Conservation (phyloP, 2,888 invertebrate species). For the Mythimna impura region DNA sequence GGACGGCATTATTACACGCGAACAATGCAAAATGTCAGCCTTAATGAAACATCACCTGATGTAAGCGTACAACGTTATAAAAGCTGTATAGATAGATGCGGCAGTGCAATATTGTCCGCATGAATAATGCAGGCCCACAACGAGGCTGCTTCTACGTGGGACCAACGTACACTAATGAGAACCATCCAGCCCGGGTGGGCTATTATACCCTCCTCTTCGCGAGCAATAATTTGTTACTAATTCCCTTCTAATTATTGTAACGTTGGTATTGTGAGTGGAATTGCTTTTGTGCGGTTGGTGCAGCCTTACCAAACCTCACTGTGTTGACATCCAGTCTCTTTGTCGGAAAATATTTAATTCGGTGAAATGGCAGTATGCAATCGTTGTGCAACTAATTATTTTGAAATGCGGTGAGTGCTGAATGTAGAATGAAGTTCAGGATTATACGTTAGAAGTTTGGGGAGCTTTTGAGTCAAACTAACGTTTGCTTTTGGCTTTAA, state of each 20-base stretch:
- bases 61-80: constrained; percentile 70
- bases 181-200: constrained; percentile 80
- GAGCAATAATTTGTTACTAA: constrained; percentile 88
- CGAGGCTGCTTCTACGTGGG: constrained; percentile 78
- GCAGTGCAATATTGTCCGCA: constrained; percentile 87
- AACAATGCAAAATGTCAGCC: constrained; percentile 71
- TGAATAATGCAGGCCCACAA: constrained; percentile 88
- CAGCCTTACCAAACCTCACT: constrained; percentile 56
- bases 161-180: constrained; percentile 86
- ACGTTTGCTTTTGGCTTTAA: constrained; percentile 4
- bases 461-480: constrained; percentile 8
- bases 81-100: constrained; percentile 76
- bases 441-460: constrained; percentile 13
- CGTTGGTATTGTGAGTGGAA: constrained; percentile 70
- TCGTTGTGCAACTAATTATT: constrained; percentile 21
- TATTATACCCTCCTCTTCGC: constrained; percentile 83
- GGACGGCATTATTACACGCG: constrained; percentile 64
- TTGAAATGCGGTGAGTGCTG: neutral
- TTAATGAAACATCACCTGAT: constrained; percentile 73
- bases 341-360: constrained; percentile 43
- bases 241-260: constrained; percentile 85
- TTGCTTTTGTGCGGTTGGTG: constrained; percentile 68
- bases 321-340: constrained; percentile 47
- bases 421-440: constrained; percentile 11
- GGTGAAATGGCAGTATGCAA: constrained; percentile 36